A percentile compares a stretch with the other conserved stretches of the same genome.
Evolutionary conservation across 2,797 vertebrate species (phyloP).

Genomic region (Luscinia luscinia): DNA sequence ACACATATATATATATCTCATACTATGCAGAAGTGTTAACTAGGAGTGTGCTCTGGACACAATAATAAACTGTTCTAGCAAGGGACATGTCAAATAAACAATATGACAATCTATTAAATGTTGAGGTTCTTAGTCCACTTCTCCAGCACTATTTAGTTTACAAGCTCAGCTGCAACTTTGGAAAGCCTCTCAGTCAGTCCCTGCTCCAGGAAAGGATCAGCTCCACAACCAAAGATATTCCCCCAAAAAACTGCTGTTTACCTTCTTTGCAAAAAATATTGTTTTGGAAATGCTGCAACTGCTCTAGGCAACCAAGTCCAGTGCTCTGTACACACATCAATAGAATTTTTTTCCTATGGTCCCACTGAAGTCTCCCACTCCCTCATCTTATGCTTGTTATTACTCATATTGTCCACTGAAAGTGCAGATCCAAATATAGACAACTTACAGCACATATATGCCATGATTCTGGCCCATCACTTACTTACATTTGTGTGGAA

Average conservation of each 20-base stretch:
- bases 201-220: background rate
- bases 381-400: background rate
- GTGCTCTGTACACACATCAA: background rate
- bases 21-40: background rate
- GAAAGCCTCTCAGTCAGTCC: background rate
- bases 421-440: constrained; percentile 27
- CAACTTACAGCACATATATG: background rate
- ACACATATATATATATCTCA: too few relatives aligned
- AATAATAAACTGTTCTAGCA: background rate
- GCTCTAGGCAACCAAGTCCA: background rate
- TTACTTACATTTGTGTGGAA: constrained; percentile 29
- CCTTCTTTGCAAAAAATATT: background rate
- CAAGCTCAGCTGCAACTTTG: background rate
- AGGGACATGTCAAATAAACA: background rate
- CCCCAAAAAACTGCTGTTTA: background rate
- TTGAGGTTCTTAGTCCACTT: background rate
- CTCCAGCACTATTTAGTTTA: background rate
- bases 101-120: background rate
- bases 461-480: background rate
- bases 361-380: background rate
- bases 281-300: background rate
- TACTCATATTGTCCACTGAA: constrained; percentile 18
- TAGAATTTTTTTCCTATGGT: background rate
- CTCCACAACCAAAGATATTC: background rate
- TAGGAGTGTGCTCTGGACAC: background rate